These are phyloP conservation scores for Coracias cyanogaster DNA, from an alignment of 2,797 vertebrate species.

Conservation along the genomic window DNA sequence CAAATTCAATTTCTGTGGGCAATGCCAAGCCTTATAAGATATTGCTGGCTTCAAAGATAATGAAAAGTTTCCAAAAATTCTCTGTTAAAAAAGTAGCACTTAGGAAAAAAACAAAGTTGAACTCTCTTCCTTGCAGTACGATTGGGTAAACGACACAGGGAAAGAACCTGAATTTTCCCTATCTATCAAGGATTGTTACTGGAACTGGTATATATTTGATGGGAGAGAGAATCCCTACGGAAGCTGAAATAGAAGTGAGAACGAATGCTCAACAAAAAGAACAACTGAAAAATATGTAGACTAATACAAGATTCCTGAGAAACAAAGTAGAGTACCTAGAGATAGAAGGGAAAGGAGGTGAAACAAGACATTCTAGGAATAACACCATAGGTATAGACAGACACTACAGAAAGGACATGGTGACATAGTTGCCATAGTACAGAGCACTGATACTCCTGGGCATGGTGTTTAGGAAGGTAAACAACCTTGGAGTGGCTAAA, in stretches of 20 bases:
- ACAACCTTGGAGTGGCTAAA: neutral
- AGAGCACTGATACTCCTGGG: neutral
- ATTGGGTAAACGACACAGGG: neutral
- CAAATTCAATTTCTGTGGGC: neutral
- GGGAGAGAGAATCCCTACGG: neutral
- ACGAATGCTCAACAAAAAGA: neutral
- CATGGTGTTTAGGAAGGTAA: neutral
- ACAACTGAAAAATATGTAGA: neutral
- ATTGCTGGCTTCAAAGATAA: neutral
- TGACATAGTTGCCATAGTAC: neutral
- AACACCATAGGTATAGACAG: neutral
- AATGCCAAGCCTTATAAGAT: neutral
- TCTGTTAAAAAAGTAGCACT: neutral
- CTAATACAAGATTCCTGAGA: neutral
- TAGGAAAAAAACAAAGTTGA: neutral
- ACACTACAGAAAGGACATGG: neutral
- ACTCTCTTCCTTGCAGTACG: fast-evolving
- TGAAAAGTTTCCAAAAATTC: neutral
- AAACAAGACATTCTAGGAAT: neutral
- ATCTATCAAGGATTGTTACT: neutral
- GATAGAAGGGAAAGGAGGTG: neutral
- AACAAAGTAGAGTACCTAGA: neutral
- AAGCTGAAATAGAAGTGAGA: neutral
- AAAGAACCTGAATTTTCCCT: neutral
- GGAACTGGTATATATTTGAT: neutral